Evolutionary conservation across 2,888 invertebrate genomes (phyloP), one percentile per base, ranked within the genome.

Genomic region (Drosophila neotestacea): DNA sequence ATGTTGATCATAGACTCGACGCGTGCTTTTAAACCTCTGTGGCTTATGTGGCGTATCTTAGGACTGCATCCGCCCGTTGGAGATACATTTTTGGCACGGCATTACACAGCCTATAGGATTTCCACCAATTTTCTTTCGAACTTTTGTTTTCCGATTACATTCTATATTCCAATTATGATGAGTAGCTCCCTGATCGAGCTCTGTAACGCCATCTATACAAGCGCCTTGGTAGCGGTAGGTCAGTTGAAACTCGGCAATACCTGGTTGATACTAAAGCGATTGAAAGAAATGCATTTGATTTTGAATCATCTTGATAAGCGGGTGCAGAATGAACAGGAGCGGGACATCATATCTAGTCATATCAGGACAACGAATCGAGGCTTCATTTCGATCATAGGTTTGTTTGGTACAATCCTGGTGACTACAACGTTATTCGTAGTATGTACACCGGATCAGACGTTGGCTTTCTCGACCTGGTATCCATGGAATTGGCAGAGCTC

Each of bases 401-500:
- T 85, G 1, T 75, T 76, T 32, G 0, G 7, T 0, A 5, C 64
- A 13, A 68, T 77, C 0, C 0, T 84, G 0, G 27, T 58, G 6
- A 64, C 76, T 0, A 66, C 73, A 6, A 0, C 4, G 0, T 4
- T 59, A 7, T 4, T 28, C 36, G 27, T 32, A 6, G 0, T 9
- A 6, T 28, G 42, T 70, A 34, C 83, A 0, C 84, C 0, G 61
- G 47, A 0, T 85, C 52, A 0, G 46, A 91, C 4, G 73, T 6
- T 32, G 9, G 7, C 89, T 64, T 89, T 84, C 64, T 81, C 88
- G 0, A 66, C 77, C 4, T 92, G 90, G 91, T 75, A 84, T 50
- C 92, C 92, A 0, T 88, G 92, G 81, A 66, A 91, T 48, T 92
- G 81, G 81, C 65, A 63, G 46, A 6, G 5, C 4, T 16, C 44